Conservation (phyloP, 2,113 vertebrate genomes). For the Arothron firmamentum region DNA sequence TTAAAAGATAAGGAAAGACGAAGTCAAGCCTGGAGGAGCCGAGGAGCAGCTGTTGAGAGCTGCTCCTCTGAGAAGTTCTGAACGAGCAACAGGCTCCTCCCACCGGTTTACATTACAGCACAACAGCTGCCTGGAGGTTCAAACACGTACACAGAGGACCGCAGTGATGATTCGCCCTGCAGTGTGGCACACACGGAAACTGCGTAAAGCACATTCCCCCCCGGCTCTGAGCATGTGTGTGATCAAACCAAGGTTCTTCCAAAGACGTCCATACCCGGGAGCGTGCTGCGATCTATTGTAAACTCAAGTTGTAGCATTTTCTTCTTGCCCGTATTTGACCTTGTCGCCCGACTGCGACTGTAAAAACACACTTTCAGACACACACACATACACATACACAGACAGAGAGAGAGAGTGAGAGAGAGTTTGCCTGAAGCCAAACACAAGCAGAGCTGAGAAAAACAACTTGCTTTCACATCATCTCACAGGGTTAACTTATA, state of each 20-base stretch:
- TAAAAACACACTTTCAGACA: constrained; percentile 10
- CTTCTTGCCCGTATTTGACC: constrained; percentile 37
- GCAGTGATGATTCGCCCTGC: constrained; percentile 12
- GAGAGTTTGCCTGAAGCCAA: background rate
- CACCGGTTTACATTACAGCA: constrained; percentile 47
- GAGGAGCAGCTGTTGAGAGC: constrained; percentile 58
- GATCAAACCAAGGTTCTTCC: constrained; percentile 5
- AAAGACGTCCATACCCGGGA: constrained; percentile 23
- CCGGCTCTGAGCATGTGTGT: background rate
- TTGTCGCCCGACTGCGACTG: constrained; percentile 22
- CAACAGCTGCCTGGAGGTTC: constrained; percentile 52
- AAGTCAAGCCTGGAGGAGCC: constrained; percentile 45
- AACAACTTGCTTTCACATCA: constrained; percentile 17
- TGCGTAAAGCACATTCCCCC: background rate
- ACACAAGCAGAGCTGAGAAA: background rate
- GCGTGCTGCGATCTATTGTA: constrained; percentile 14
- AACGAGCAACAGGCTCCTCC: constrained; percentile 47
- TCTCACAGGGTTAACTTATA: background rate
- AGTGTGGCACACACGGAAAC: constrained; percentile 3
- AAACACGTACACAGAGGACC: constrained; percentile 22
- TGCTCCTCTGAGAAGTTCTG: constrained; percentile 54
- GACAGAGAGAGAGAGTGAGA: background rate
- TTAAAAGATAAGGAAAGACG: constrained; percentile 36
- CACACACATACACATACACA: constrained; percentile 5
- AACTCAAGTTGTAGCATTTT: constrained; percentile 44